phyloP scores from a whole-genome alignment of 2,888 invertebrate genomes.

The Phalera bucephala region DNA sequence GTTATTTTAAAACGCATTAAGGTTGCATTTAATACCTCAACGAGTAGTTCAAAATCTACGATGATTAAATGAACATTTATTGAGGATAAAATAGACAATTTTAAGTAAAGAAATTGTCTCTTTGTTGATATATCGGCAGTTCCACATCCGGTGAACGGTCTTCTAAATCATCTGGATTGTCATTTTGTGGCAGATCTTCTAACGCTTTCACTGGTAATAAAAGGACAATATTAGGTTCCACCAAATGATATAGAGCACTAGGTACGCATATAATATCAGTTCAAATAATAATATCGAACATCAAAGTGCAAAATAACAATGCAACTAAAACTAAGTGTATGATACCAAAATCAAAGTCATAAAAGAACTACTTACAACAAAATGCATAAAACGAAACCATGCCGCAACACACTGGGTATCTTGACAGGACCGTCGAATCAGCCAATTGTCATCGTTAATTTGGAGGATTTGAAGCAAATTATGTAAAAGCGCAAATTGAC shows the following conservation, averaged over 20 bases:
- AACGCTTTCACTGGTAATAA: conserved; percentile 87
- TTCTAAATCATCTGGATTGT: conserved; percentile 85
- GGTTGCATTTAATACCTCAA: no score
- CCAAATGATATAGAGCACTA: no score
- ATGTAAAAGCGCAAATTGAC: conserved; percentile 4
- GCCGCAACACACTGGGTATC: conserved; percentile 68
- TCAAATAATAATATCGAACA: conserved; percentile 23
- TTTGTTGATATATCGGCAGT: conserved; percentile 92
- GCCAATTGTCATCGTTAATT: conserved; percentile 42
- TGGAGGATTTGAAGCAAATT: conserved; percentile 14
- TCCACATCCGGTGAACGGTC: conserved; percentile 90
- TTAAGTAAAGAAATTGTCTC: conserved; percentile 91
- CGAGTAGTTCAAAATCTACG: no score
- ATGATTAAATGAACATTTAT: no score
- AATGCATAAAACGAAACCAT: conserved; percentile 80
- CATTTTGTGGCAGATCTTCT: conserved; percentile 86
- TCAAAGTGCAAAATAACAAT: conserved; percentile 46
- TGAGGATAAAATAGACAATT: no score
- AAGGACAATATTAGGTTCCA: neutral
- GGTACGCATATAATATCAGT: conserved; percentile 11
- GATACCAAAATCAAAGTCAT: conserved; percentile 21
- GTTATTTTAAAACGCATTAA: no score
- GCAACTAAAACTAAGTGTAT: conserved; percentile 38
- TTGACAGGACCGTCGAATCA: conserved; percentile 60
- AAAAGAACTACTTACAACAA: conserved; percentile 74